These are phyloP conservation scores for Probaryconus sp. DNA, from an alignment of 1,140 invertebrate species.

Conservation along the genomic window DNA sequence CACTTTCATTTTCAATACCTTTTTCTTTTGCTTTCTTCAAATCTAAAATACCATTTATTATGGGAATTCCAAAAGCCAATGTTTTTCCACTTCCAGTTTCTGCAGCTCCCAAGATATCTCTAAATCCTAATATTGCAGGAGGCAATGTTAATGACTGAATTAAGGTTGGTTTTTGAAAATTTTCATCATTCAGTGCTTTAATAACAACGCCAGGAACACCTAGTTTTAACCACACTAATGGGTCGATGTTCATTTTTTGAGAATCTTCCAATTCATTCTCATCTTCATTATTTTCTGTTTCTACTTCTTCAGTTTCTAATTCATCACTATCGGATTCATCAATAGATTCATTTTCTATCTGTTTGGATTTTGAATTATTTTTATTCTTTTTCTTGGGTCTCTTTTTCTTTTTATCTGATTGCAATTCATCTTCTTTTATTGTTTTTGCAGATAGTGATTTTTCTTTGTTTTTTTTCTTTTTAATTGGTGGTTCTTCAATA, in stretches of 20 bases:
- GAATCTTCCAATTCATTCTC: slow-evolving; percentile 42
- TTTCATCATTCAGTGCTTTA: slow-evolving; percentile 85
- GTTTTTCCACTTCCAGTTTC: slow-evolving; percentile 99
- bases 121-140: slow-evolving; percentile 89
- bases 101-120: slow-evolving; percentile 96
- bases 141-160: slow-evolving; percentile 89
- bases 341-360: slow-evolving; percentile 65
- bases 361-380: slow-evolving; percentile 66
- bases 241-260: slow-evolving; percentile 76
- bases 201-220: slow-evolving; percentile 85
- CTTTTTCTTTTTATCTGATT: slow-evolving; percentile 8
- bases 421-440: background rate
- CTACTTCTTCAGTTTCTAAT: background rate
- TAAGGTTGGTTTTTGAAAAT: slow-evolving; percentile 89
- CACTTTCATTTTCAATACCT: slow-evolving; percentile 72
- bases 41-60: slow-evolving; percentile 89
- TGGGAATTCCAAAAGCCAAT: slow-evolving; percentile 96
- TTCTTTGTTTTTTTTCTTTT: background rate
- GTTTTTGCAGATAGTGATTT: background rate
- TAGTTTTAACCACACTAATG: slow-evolving; percentile 86
- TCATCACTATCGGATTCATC: slow-evolving; percentile 6
- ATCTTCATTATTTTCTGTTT: slow-evolving; percentile 29
- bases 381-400: slow-evolving; percentile 3
- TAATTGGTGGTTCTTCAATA: too few relatives aligned
- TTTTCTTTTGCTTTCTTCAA: slow-evolving; percentile 79